Conservation (phyloP, 2,888 invertebrate species). For the Drosophila subsilvestris region DNA sequence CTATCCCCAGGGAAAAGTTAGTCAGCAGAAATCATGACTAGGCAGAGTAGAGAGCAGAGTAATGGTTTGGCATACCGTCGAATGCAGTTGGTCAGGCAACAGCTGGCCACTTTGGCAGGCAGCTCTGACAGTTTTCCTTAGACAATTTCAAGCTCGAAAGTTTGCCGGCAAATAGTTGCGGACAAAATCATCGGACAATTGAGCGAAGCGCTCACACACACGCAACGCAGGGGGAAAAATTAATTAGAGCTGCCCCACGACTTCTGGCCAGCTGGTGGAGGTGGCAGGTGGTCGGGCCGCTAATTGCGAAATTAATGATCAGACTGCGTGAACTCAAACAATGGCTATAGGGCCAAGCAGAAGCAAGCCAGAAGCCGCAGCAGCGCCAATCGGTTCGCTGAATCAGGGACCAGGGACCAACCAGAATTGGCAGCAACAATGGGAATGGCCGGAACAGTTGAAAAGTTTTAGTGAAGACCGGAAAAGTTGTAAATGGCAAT, state of each 20-base stretch:
- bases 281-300: constrained; percentile 57
- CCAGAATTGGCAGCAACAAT: constrained; percentile 26
- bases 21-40: constrained; percentile 67
- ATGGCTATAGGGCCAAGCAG: constrained; percentile 60
- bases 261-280: constrained; percentile 39
- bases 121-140: constrained; percentile 29
- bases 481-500: constrained; percentile 75
- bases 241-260: constrained; percentile 64
- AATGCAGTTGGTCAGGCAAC: constrained; percentile 39
- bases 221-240: constrained; percentile 43
- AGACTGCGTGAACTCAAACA: constrained; percentile 74
- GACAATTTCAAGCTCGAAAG: constrained; percentile 36
- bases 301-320: constrained; percentile 77
- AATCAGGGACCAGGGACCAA: constrained; percentile 7
- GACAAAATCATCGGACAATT: constrained; percentile 53
- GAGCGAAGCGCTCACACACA: constrained; percentile 22
- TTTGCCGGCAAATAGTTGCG: constrained; percentile 58
- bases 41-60: constrained; percentile 20
- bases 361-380: no score
- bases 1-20: constrained; percentile 62
- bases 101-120: constrained; percentile 40
- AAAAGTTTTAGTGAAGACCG: constrained; percentile 70
- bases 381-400: constrained; percentile 50
- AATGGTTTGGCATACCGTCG: constrained; percentile 24
- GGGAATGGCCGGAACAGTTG: constrained; percentile 40